A percentile compares a stretch with the other conserved stretches of the same genome.
These are phyloP conservation scores for Eupsilia transversa DNA, from an alignment of 2,888 invertebrate genomes.

Conservation along the genomic window DNA sequence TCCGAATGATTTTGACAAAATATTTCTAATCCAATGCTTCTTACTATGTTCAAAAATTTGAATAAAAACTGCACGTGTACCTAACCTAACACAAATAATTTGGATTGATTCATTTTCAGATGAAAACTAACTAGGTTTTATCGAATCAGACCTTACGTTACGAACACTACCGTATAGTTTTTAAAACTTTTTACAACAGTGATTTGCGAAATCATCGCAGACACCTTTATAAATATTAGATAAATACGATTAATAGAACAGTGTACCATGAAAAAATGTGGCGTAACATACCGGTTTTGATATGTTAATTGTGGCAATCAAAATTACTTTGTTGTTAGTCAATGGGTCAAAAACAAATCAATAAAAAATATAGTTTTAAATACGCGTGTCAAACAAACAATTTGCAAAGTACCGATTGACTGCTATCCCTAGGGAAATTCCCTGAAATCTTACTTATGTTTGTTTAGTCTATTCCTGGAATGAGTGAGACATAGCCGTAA, in stretches of 20 bases:
- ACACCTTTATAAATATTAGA: background rate
- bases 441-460: background rate
- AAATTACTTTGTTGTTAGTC: background rate
- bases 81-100: background rate
- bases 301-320: conserved; percentile 33
- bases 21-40: too few species aligned
- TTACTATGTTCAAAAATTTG: too few species aligned
- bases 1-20: too few species aligned
- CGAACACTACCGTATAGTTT: background rate
- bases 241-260: background rate
- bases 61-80: background rate
- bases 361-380: background rate
- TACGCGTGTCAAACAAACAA: too few species aligned
- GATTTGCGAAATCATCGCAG: background rate
- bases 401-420: background rate
- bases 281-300: conserved; percentile 43
- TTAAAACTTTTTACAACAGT: background rate
- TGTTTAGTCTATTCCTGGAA: background rate
- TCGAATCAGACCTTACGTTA: background rate
- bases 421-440: background rate
- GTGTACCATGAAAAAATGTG: conserved; percentile 27
- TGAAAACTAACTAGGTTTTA: background rate
- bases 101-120: background rate
- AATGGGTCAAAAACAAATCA: background rate
- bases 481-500: background rate